Evolutionary conservation across 2,888 invertebrate species (phyloP).

Genomic region (Limenitis arthemis): DNA sequence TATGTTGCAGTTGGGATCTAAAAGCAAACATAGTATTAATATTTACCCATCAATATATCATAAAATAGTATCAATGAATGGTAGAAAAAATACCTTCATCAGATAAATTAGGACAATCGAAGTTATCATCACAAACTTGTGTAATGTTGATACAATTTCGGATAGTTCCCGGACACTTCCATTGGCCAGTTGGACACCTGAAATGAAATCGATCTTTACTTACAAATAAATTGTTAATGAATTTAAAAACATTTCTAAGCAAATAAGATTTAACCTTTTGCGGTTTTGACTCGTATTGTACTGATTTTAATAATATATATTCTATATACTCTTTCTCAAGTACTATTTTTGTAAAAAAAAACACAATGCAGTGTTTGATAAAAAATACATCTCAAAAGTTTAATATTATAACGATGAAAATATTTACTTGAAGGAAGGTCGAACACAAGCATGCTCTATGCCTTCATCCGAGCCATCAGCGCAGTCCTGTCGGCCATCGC

Average conservation of each 20-base stretch:
- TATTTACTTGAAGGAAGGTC: slow-evolving; percentile 76
- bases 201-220: slow-evolving; percentile 6
- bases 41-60: background rate
- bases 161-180: slow-evolving; percentile 89
- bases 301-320: too few species aligned
- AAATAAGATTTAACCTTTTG: too few species aligned
- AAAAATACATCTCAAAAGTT: too few species aligned
- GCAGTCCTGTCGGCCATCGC: slow-evolving; percentile 95
- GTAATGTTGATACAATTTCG: slow-evolving; percentile 89
- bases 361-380: too few species aligned
- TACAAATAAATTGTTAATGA: background rate
- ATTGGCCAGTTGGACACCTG: slow-evolving; percentile 82
- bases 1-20: slow-evolving; percentile 84
- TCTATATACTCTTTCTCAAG: too few species aligned
- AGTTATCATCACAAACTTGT: slow-evolving; percentile 88
- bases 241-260: background rate
- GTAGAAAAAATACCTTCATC: slow-evolving; percentile 81
- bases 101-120: slow-evolving; percentile 93
- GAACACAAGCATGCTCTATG: slow-evolving; percentile 82
- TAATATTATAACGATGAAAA: too few species aligned
- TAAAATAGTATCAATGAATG: background rate
- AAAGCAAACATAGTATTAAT: background rate
- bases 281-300: too few species aligned
- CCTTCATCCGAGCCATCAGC: slow-evolving; percentile 93
- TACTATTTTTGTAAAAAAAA: too few species aligned